phyloP scores from a whole-genome alignment of 2,888 invertebrate species.

The Caenorhabditis virilis region DNA sequence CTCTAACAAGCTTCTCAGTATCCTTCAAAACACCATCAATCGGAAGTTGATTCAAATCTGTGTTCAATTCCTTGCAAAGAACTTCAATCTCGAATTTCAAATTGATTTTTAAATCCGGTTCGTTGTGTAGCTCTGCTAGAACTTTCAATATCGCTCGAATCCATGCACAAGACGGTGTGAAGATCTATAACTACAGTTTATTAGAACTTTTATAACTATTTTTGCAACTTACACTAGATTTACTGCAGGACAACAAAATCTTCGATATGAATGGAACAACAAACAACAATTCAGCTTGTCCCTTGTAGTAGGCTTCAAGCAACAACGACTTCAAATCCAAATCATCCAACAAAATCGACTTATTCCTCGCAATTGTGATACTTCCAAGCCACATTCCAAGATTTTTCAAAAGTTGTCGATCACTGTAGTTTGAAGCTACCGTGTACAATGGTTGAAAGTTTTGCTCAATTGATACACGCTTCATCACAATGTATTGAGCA shows the following conservation, averaged over 20 bases:
- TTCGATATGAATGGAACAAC: slow-evolving; percentile 99
- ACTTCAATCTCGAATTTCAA: slow-evolving; percentile 99
- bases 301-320: slow-evolving; percentile 95
- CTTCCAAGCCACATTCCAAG: slow-evolving; percentile 98
- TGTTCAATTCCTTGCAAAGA: slow-evolving; percentile 63
- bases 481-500: slow-evolving; percentile 95
- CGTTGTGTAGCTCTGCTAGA: slow-evolving; percentile 92
- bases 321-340: slow-evolving; percentile 91
- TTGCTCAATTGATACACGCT: slow-evolving; percentile 88
- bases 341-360: slow-evolving; percentile 73
- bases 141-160: slow-evolving; percentile 95
- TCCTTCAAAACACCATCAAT: slow-evolving; percentile 87
- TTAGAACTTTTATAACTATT: not conserved
- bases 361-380: slow-evolving; percentile 83
- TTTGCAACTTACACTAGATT: slow-evolving; percentile 75
- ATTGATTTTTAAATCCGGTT: slow-evolving; percentile 92
- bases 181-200: no score
- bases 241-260: slow-evolving; percentile 91
- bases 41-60: slow-evolving; percentile 76
- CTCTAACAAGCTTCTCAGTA: slow-evolving; percentile 78
- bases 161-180: slow-evolving; percentile 97
- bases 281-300: slow-evolving; percentile 93
- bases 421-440: slow-evolving; percentile 96
- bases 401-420: slow-evolving; percentile 93
- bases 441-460: slow-evolving; percentile 92